Evolutionary conservation across 2,888 invertebrate genomes (phyloP), one percentile per base, ranked within the genome.

Genomic region (Euclidia mi): DNA sequence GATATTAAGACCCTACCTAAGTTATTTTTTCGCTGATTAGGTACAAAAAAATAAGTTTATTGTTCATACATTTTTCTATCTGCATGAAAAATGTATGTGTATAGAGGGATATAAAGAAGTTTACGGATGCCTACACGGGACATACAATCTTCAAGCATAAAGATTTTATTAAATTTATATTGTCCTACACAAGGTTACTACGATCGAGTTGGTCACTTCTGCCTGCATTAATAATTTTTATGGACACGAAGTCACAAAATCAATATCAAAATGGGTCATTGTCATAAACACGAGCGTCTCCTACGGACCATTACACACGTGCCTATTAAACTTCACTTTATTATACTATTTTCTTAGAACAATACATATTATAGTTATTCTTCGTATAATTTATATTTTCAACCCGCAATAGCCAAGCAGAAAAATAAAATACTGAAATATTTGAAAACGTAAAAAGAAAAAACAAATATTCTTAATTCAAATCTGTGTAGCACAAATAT

Each of bases 191-290:
- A n/a, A n/a, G n/a, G n/a, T 4, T 0, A 25, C 20, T 9, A 11
- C 31, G 11, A 43, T 15, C 71, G 51, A 51, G 84, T 87, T 85
- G 77, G 65, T 63, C 42, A 79, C 83, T 51, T 65, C 90, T 89
- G 88, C 11, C 41, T 50, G 56, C 83, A 90, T 94, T 72, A 90
- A 91, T 92, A 87, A 92, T 93, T 91, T 78, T 79, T 82, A 57
- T 44, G 43, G 64, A 57, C 63, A 55, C 78, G 79, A 76, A 86
- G 78, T 76, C 79, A 42, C 34, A 43, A 69, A 86, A 86, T 84
- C 87, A 85, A 89, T 89, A 82, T 70, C 64, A 25, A 90, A 87
- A 81, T 89, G 75, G 91, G 90, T 87, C 92, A 91, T 75, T 86
- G 79, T 68, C 70, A 75, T 72, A 76, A 78, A 59, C 74, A 75